Conservation (phyloP, 2,888 invertebrate genomes). For the Andrena haemorrhoa region DNA sequence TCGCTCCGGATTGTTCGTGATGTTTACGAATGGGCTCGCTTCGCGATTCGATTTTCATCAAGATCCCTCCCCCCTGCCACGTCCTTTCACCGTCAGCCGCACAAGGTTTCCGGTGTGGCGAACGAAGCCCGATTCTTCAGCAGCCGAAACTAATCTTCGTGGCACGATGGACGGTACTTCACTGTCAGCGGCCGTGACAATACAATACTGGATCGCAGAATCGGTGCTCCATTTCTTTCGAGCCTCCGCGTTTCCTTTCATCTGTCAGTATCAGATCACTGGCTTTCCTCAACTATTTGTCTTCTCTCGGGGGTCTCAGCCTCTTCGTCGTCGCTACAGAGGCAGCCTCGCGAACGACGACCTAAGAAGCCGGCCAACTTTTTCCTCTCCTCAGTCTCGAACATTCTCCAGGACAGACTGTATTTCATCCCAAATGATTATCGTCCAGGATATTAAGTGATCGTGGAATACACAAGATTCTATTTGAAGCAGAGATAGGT, state of each 20-base stretch:
- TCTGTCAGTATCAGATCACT: constrained; percentile 64
- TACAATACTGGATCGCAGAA: constrained; percentile 60
- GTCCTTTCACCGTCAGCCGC: constrained; percentile 44
- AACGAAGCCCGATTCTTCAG: constrained; percentile 65
- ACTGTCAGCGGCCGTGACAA: constrained; percentile 68
- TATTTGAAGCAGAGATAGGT: too few relatives aligned
- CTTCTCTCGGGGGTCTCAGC: constrained; percentile 15
- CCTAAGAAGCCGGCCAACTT: not conserved
- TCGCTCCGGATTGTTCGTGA: constrained; percentile 37
- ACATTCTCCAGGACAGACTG: not conserved
- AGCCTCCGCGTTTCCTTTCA: constrained; percentile 49
- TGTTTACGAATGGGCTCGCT: constrained; percentile 50
- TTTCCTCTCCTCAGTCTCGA: not conserved
- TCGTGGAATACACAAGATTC: not conserved
- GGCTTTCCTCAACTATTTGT: constrained; percentile 53
- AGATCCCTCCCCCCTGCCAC: constrained; percentile 32
- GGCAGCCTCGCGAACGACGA: not conserved
- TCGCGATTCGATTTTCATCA: constrained; percentile 53
- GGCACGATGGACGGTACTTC: constrained; percentile 66
- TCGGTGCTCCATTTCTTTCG: constrained; percentile 58
- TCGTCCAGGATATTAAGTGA: too few relatives aligned
- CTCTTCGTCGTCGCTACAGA: not conserved
- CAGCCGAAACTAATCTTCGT: constrained; percentile 69
- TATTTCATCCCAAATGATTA: too few relatives aligned
- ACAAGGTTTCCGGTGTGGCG: constrained; percentile 46